These are phyloP conservation scores for Morinoia aosen DNA, from an alignment of 2,888 invertebrate genomes.

Conservation along the genomic window DNA sequence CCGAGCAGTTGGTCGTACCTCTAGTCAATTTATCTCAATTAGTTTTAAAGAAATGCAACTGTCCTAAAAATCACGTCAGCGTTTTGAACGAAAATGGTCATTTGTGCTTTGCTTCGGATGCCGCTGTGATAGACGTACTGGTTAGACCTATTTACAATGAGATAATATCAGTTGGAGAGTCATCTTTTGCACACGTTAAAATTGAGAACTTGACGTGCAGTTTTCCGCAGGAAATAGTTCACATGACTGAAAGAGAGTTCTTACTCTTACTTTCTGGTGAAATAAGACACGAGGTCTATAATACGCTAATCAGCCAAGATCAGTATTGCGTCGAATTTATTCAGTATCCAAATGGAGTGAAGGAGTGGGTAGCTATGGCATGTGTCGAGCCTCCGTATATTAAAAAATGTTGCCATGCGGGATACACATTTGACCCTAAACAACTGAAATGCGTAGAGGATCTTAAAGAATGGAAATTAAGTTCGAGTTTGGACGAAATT, in stretches of 20 bases:
- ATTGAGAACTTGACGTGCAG: background rate
- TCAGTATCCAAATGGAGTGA: background rate
- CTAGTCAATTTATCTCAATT: slow-evolving; percentile 21
- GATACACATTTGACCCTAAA: background rate
- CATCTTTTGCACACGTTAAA: background rate
- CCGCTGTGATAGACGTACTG: background rate
- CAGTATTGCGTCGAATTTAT: slow-evolving; percentile 32
- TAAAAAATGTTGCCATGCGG: background rate
- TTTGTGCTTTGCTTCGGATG: background rate
- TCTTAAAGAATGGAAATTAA: background rate
- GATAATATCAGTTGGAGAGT: background rate
- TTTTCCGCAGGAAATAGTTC: background rate
- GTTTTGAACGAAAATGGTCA: background rate
- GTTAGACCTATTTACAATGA: slow-evolving; percentile 25
- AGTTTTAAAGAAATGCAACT: slow-evolving; percentile 22
- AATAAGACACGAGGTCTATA: slow-evolving; percentile 12
- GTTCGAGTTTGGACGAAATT: no score
- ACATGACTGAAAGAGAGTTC: slow-evolving; percentile 21
- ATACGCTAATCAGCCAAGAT: background rate
- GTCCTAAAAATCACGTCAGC: background rate
- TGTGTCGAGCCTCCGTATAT: background rate
- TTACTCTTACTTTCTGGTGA: slow-evolving; percentile 1
- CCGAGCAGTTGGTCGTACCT: background rate
- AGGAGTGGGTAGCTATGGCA: slow-evolving; percentile 30
- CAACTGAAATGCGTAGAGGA: background rate